Base-by-base conservation (phyloP, 2,797 vertebrate genomes). In the Mus caroli region DNA sequence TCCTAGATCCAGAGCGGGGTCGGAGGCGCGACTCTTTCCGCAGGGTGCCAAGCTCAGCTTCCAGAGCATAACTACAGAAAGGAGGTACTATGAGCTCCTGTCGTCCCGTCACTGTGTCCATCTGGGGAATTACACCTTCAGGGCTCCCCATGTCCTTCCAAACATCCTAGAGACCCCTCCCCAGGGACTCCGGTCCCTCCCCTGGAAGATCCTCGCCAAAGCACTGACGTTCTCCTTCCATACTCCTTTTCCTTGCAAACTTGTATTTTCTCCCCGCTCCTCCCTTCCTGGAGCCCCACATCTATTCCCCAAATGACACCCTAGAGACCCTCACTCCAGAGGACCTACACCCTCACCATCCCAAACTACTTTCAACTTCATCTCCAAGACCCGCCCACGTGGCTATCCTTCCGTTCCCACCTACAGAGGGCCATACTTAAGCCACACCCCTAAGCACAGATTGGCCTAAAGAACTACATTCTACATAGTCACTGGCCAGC, bases 61-160 rank as follows among this genome's bases (percentile, higher is more conserved):
- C 94, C 96, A 97, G 90, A 34, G 60, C 71, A 14, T 46, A 67
- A 24, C 97, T 97, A 94, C 62, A 28, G 40, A 82, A 52, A 64
- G n/a, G 8, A 34, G 71, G 58, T 20, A 37, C 15, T 4, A 31
- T 96, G n/a, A 92, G 78, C 50, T 60, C 26, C 73, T 26, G 73
- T 20, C 20, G 24, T 31, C 54, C 28, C 19, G 24, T 13, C 37
- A 50, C 52, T 4, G 54, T 34, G 40, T 20, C 71, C 12, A 4
- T n/a, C 71, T 22, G 6, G 87, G 17, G 71, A 5, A 17, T 40
- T 83, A 28, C 22, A 7, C n/a, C 79, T 52, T 52, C 60, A 22
- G 37, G 60, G 37, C 12, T 13, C 11, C 69, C 54, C 69, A 50
- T 20, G 46, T 28, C 26, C 56, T 46, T 40, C 52, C 34, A 80